These are phyloP conservation scores for Seira ritae DNA, from an alignment of 2,888 invertebrate genomes.

Conservation along the genomic window DNA sequence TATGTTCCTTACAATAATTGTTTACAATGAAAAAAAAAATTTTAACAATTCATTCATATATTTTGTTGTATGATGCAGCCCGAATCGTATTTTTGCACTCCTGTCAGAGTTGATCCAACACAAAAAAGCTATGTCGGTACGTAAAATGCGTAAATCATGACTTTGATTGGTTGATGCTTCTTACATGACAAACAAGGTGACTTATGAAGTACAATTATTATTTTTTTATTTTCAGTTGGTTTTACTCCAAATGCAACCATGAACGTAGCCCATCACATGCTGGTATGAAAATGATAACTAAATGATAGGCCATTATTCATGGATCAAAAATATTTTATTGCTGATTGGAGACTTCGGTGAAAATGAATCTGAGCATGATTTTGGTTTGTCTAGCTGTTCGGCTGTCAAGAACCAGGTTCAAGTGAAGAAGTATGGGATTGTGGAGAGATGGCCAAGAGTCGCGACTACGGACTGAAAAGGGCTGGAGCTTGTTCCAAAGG, in stretches of 20 bases:
- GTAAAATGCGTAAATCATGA: slow-evolving; percentile 66
- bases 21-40: no score
- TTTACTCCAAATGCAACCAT: slow-evolving; percentile 95
- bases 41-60: no score
- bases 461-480: slow-evolving; percentile 77
- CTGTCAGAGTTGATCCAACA: slow-evolving; percentile 86
- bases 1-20: no score
- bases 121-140: slow-evolving; percentile 89
- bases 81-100: slow-evolving; percentile 94
- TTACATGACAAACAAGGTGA: no score
- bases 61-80: slow-evolving; percentile 83
- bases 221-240: slow-evolving; percentile 81
- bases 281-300: no score
- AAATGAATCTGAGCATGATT: no score
- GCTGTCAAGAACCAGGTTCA: slow-evolving; percentile 88
- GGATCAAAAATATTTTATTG: not conserved
- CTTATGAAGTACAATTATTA: no score
- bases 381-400: slow-evolving; percentile 81
- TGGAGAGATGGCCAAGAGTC: slow-evolving; percentile 88
- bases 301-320: not conserved
- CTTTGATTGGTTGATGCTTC: slow-evolving; percentile 2
- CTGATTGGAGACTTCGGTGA: no score
- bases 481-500: slow-evolving; percentile 86
- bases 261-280: slow-evolving; percentile 94
- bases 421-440: slow-evolving; percentile 89